phyloP scores from a whole-genome alignment of 2,797 vertebrate species.

The Arrhamphus sclerolepis region DNA sequence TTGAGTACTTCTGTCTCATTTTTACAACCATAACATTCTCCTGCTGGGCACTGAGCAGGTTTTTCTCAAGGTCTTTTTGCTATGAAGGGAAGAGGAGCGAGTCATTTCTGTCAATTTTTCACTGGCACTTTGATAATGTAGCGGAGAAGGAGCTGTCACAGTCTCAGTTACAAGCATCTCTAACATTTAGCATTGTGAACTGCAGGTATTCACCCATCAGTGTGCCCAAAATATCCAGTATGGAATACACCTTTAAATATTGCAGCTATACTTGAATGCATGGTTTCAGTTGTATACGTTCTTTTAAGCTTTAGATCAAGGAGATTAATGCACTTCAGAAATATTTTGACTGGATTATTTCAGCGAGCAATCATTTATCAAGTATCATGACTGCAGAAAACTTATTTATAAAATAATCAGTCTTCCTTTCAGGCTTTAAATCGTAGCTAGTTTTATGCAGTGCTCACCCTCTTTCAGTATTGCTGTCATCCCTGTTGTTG shows the following conservation, averaged over 20 bases:
- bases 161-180: background rate
- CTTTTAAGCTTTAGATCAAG: too few relatives aligned
- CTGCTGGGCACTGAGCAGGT: background rate
- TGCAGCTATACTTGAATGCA: conserved; percentile 3
- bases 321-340: too few relatives aligned
- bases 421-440: conserved; percentile 47
- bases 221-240: too few relatives aligned
- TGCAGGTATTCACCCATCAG: too few relatives aligned
- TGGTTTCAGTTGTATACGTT: conserved; percentile 13
- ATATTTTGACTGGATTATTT: conserved; percentile 4
- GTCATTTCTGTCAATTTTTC: background rate
- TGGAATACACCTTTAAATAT: background rate
- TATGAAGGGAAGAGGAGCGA: background rate
- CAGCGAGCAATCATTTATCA: conserved; percentile 5
- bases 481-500: conserved; percentile 49
- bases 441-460: conserved; percentile 47
- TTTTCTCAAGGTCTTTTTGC: conserved; percentile 5
- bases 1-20: conserved; percentile 1
- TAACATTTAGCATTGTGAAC: too few relatives aligned
- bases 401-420: conserved; percentile 39
- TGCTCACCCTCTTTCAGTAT: conserved; percentile 51
- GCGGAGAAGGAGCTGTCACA: conserved; percentile 5
- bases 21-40: too few relatives aligned
- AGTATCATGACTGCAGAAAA: conserved; percentile 5
- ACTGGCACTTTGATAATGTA: conserved; percentile 12